These are phyloP conservation scores for Synodontis membranacea DNA, from an alignment of 2,113 vertebrate species.

Conservation along the genomic window DNA sequence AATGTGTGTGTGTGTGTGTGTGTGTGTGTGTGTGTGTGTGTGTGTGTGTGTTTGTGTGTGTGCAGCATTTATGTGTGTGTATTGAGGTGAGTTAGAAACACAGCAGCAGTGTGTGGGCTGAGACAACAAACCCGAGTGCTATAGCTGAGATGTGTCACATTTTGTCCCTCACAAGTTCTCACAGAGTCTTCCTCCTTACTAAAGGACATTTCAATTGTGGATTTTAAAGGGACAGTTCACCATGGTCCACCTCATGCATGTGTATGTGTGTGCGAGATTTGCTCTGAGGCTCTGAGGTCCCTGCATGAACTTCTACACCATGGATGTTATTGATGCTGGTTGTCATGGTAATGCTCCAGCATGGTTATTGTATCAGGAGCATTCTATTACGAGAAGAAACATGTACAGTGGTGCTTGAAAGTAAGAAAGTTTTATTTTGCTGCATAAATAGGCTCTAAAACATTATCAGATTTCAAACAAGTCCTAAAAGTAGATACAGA, in stretches of 20 bases:
- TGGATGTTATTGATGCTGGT: background rate
- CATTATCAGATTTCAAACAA: no score
- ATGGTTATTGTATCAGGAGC: background rate
- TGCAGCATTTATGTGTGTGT: constrained; percentile 10
- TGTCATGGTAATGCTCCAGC: background rate
- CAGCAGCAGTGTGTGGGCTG: constrained; percentile 22
- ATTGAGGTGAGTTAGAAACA: background rate
- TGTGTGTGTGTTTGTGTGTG: constrained; percentile 10
- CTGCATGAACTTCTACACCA: background rate
- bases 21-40: constrained; percentile 2
- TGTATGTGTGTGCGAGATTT: background rate
- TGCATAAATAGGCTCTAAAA: no score
- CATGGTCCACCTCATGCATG: background rate
- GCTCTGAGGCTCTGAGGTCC: background rate
- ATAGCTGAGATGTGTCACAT: constrained; percentile 23
- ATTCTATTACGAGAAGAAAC: background rate
- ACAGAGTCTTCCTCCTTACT: background rate
- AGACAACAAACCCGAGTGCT: constrained; percentile 1
- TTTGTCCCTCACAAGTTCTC: constrained; percentile 24
- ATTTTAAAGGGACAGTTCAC: background rate
- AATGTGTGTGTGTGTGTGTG: constrained; percentile 2
- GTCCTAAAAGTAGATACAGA: no score
- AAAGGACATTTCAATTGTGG: background rate
- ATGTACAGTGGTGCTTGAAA: no score
- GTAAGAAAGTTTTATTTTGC: no score